These are phyloP conservation scores for Bubo bubo DNA, from an alignment of 2,113 vertebrate species.

Conservation along the genomic window DNA sequence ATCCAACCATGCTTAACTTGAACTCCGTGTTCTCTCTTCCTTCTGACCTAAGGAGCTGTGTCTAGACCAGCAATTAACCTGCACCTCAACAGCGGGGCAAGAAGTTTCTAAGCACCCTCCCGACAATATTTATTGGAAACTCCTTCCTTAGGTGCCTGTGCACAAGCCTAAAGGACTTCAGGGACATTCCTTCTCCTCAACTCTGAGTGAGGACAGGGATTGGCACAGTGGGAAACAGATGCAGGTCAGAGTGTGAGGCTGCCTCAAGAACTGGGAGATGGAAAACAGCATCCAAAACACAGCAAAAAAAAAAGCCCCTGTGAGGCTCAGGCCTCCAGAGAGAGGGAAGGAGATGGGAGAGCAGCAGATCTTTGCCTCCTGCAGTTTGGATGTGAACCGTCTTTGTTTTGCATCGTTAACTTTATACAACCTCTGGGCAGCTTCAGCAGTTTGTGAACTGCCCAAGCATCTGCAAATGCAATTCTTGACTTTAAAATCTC, in stretches of 20 bases:
- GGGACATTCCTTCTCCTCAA: background rate
- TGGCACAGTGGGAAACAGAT: background rate
- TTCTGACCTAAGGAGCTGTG: background rate
- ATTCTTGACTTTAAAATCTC: background rate
- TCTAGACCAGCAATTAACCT: background rate
- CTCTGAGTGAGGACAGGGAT: background rate
- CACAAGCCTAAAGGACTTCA: background rate
- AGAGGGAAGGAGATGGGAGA: background rate
- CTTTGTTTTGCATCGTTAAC: background rate
- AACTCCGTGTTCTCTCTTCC: background rate
- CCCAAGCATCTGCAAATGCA: constrained; percentile 5
- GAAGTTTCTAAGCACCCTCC: background rate
- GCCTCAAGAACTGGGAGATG: background rate
- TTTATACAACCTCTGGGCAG: background rate
- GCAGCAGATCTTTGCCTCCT: background rate
- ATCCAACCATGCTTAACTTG: rapidly evolving
- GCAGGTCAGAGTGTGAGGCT: background rate
- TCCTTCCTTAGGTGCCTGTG: background rate
- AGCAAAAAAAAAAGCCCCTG: background rate
- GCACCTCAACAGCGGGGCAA: background rate
- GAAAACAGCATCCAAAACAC: background rate
- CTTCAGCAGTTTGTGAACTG: background rate
- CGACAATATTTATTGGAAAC: background rate
- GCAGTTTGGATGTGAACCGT: background rate
- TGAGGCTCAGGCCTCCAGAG: background rate